Evolutionary conservation across 2,797 vertebrate species (phyloP).

Genomic region (Propithecus perrieri): DNA sequence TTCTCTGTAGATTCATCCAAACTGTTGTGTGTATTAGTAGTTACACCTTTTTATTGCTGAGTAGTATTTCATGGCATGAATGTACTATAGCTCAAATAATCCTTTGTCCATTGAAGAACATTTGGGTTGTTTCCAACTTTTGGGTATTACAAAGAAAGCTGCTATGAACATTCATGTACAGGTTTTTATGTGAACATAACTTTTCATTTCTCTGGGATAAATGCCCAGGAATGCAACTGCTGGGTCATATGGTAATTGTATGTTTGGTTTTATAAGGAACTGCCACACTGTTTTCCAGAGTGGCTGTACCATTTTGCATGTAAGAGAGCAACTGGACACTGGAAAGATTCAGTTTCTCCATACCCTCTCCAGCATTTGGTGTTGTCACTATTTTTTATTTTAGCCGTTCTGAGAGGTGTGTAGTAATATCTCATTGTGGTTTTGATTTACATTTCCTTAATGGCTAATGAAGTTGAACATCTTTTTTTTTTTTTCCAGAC

Average conservation of each 20-base stretch:
- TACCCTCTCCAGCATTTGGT: not conserved
- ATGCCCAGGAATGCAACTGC: not conserved
- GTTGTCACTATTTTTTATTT: not conserved
- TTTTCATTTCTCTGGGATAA: conserved; percentile 34
- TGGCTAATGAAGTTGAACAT: not conserved
- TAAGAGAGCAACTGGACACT: not conserved
- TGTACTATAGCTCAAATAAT: not conserved
- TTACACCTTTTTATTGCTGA: conserved; percentile 26
- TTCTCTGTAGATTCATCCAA: not conserved
- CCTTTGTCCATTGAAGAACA: not conserved
- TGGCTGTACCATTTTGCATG: not conserved
- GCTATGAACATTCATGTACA: not conserved
- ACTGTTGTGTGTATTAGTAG: not conserved
- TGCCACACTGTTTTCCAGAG: not conserved
- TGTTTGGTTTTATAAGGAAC: not conserved
- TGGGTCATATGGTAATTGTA: not conserved
- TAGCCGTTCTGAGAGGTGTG: not conserved
- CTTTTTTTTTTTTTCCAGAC: not conserved
- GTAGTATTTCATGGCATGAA: not conserved
- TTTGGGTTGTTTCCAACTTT: not conserved
- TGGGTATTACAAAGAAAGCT: not conserved
- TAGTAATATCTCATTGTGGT: not conserved
- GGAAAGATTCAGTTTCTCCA: not conserved
- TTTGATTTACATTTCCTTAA: not conserved
- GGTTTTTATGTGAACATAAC: not conserved